Base-by-base conservation (phyloP, 2,113 vertebrate genomes). In the Meleagris gallopavo region DNA sequence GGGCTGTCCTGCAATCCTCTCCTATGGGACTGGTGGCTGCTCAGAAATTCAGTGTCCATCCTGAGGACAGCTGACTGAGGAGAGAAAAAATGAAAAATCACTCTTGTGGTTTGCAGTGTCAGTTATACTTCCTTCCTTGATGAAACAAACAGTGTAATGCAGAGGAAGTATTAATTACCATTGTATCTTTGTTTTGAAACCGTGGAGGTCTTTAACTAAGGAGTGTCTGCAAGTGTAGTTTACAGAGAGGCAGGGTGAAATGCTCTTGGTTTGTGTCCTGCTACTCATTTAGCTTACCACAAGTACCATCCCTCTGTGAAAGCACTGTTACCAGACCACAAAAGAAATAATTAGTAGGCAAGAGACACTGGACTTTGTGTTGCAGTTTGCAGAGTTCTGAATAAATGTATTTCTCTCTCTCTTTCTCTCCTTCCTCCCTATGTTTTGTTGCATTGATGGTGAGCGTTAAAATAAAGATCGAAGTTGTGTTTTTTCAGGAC, bases 321-420 rank as follows among this genome's bases (percentile, higher is more conserved):
- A 81, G 27, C 77, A 77, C 62, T 91, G 64, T 88, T 86, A 77
- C n/a, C 55, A 91, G 91, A 64, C 60, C 60, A 86, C 46, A 75
- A 21, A 92, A 95, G 66, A 73, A 81, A 64, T 76, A 95, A 93
- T 90, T 90, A 90, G 46, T 77, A 83, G 89, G 58, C 71, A 79
- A 84, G 78, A 84, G 84, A 83, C 41, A 55, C 66, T 84, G 84
- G 36, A 10, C 1, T 92, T 83, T 83, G 60, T 88, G 61, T 86
- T 74, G 60, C 72, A 85, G 4, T 89, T 88, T 88, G 34, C 65
- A 75, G 32, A 76, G 41, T 67, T 95, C 79, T 86, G 66, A 79
- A 83, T 77, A 74, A 91, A 40, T 2, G 1, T 75, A 9, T 85
- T 83, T 82, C 34, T 36, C 34, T n/a, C 58, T 48, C 57, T 15